Evolutionary conservation across 2,113 vertebrate genomes (phyloP).

Genomic region (Natator depressus): DNA sequence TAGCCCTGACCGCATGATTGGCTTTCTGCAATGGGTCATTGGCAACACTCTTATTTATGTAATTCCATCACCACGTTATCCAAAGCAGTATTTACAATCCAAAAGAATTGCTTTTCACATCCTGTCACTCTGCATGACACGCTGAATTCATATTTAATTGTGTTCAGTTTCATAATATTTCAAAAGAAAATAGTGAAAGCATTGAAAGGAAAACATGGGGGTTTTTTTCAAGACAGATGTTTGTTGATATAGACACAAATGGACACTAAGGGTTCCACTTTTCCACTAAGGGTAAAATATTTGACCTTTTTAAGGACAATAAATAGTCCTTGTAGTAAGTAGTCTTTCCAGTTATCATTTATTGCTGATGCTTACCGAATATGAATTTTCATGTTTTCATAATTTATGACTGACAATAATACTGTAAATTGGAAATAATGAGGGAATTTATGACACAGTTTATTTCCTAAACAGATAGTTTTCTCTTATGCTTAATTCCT

Average conservation of each 20-base stretch:
- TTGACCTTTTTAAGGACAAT: not conserved
- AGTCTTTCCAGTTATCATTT: not conserved
- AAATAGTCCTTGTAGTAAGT: not conserved
- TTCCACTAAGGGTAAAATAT: not conserved
- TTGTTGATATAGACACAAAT: not conserved
- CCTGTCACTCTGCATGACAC: not conserved
- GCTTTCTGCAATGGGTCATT: not conserved
- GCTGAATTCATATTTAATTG: not conserved
- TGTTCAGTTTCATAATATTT: slow-evolving; percentile 10
- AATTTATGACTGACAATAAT: not conserved
- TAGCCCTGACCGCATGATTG: accelerated
- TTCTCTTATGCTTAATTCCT: not conserved
- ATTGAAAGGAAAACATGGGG: not conserved
- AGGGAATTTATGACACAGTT: not conserved
- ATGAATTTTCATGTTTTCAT: not conserved
- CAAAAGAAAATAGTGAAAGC: not conserved
- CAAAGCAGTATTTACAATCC: not conserved
- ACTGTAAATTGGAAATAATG: not conserved
- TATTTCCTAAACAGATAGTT: not conserved
- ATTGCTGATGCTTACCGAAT: not conserved
- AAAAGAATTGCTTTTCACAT: not conserved
- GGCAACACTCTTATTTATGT: not conserved
- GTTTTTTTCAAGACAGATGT: not conserved
- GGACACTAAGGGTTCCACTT: not conserved
- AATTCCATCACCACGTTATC: not conserved